phyloP scores from a whole-genome alignment of 2,113 vertebrate species.

The Sterrhoptilus dennistouni region DNA sequence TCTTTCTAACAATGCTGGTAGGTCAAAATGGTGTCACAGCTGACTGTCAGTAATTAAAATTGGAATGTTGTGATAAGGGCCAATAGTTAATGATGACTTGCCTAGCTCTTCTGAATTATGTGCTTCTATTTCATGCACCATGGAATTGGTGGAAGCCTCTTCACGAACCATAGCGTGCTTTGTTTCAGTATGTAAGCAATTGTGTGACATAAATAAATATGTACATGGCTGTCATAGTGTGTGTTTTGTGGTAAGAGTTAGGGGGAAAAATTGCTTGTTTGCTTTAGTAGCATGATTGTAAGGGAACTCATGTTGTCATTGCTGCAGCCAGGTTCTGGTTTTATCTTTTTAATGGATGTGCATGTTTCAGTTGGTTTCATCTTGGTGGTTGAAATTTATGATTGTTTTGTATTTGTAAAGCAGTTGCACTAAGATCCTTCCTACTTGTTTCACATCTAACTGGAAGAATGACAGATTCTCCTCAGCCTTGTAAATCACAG shows the following conservation, averaged over 20 bases:
- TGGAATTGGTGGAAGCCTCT: background rate
- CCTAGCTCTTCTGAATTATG: background rate
- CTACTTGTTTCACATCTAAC: background rate
- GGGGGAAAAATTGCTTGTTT: background rate
- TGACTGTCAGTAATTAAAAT: background rate
- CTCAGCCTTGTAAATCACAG: background rate
- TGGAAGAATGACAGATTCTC: background rate
- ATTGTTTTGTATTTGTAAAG: background rate
- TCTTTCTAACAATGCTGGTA: background rate
- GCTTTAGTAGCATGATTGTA: background rate
- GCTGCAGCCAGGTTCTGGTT: background rate
- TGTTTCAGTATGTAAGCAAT: background rate
- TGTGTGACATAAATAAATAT: background rate
- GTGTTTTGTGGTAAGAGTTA: background rate
- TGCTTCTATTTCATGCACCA: background rate
- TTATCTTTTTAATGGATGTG: background rate
- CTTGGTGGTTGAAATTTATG: background rate
- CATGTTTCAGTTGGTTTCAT: background rate
- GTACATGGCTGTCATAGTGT: fast-evolving
- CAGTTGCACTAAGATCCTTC: background rate
- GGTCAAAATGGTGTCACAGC: background rate
- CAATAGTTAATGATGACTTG: background rate
- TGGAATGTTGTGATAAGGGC: background rate
- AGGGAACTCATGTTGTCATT: background rate
- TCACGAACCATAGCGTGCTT: background rate